Evolutionary conservation across 2,113 vertebrate species (phyloP).

Genomic region (Zosterops borbonicus): DNA sequence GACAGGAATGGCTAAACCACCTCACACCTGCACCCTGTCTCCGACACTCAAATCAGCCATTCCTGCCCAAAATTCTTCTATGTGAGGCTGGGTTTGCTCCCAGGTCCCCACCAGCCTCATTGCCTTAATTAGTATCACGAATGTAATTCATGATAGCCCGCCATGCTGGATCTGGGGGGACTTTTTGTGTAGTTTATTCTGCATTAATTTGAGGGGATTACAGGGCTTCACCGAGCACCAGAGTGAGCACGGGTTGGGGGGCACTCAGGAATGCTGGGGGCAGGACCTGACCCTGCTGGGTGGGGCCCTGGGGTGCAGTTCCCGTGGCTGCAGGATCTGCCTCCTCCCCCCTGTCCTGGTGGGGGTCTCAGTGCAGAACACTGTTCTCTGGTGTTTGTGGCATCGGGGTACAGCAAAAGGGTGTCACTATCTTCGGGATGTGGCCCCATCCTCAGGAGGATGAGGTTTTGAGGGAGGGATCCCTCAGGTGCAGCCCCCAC

Average conservation of each 20-base stretch:
- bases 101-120: rapidly evolving
- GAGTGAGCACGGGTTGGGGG: neutral
- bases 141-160: rapidly evolving
- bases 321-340: neutral
- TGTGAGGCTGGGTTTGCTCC: neutral
- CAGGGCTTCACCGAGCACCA: too few relatives aligned
- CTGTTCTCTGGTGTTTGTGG: neutral
- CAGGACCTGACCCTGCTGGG: rapidly evolving
- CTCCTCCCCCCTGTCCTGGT: neutral
- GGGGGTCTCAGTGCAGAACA: neutral
- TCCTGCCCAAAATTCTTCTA: neutral
- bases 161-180: neutral
- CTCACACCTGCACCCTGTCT: rapidly evolving
- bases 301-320: too few relatives aligned
- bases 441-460: neutral
- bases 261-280: neutral
- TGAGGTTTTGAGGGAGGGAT: neutral
- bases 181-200: neutral
- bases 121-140: neutral
- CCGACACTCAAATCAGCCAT: neutral
- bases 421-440: rapidly evolving
- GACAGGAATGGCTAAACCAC: rapidly evolving
- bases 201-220: neutral
- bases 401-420: neutral
- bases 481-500: neutral